Conservation (phyloP, 2,113 vertebrate genomes). For the Cinclus mexicanus region DNA sequence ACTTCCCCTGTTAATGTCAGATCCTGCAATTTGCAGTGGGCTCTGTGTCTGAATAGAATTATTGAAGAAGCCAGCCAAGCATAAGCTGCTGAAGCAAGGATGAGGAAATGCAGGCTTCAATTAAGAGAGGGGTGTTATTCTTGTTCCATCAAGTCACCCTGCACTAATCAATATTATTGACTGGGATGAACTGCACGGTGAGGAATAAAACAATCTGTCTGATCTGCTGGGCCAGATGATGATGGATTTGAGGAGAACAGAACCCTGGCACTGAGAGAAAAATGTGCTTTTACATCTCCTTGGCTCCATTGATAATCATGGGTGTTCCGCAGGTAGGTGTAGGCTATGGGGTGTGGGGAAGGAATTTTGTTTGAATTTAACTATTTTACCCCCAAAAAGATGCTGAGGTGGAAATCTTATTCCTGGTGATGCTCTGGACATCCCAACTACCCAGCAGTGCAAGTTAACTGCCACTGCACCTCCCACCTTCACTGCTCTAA, state of each 20-base stretch:
- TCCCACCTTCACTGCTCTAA: accelerated
- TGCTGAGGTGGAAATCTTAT: not conserved
- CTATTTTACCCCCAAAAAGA: not conserved
- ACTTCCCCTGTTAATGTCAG: not conserved
- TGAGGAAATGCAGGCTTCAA: not conserved
- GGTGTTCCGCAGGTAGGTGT: not conserved
- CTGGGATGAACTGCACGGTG: constrained; percentile 42
- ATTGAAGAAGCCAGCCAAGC: constrained; percentile 74
- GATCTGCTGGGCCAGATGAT: not conserved
- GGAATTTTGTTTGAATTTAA: not conserved
- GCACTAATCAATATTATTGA: constrained; percentile 80
- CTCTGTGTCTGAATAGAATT: constrained; percentile 63
- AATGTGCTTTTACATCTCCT: not conserved
- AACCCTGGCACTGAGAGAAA: not conserved
- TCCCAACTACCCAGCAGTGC: not conserved
- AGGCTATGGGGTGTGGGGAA: not conserved
- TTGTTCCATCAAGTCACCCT: constrained; percentile 78
- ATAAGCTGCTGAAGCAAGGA: constrained; percentile 52
- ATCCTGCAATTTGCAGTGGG: constrained; percentile 8
- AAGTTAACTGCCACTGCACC: not conserved
- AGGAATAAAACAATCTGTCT: constrained; percentile 43
- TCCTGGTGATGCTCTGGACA: not conserved
- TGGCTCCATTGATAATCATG: not conserved
- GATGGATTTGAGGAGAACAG: not conserved
- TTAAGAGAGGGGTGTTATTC: constrained; percentile 37